These are phyloP conservation scores for Trematomus bernacchii DNA, from an alignment of 2,797 vertebrate species.

Conservation along the genomic window DNA sequence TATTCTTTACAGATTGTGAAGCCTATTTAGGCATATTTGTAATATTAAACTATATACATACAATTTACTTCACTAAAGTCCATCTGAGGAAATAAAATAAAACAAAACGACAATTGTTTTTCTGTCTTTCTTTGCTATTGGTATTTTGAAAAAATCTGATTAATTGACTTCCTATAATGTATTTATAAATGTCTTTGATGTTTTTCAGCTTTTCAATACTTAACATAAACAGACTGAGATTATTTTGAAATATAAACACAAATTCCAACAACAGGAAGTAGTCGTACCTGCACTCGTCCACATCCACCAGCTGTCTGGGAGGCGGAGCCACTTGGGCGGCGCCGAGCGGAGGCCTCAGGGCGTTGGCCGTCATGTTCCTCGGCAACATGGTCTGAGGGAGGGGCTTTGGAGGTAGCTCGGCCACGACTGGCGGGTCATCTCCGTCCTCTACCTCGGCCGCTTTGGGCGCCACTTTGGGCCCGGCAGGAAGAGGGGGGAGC, in stretches of 20 bases:
- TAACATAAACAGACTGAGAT: too few relatives aligned
- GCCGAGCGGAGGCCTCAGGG: conserved; percentile 82
- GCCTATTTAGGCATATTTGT: too few relatives aligned
- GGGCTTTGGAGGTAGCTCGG: conserved; percentile 82
- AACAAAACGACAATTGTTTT: too few relatives aligned
- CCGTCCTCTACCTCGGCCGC: conserved; percentile 75
- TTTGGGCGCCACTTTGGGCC: conserved; percentile 70
- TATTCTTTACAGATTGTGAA: too few relatives aligned
- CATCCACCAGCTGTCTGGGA: conserved; percentile 82
- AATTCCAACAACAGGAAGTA: not conserved
- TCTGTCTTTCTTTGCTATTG: too few relatives aligned
- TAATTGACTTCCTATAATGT: too few relatives aligned
- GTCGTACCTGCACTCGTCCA: conserved; percentile 87
- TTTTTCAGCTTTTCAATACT: not conserved
- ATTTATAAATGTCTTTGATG: too few relatives aligned
- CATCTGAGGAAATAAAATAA: too few relatives aligned
- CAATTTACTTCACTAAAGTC: too few relatives aligned
- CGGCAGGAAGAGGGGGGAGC: conserved; percentile 52
- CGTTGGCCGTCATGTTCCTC: conserved; percentile 83
- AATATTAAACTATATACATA: too few relatives aligned
- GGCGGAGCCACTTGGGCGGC: conserved; percentile 82
- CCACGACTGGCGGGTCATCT: conserved; percentile 27
- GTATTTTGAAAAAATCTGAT: too few relatives aligned
- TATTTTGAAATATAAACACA: not conserved
- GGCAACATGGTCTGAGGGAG: conserved; percentile 89